Percentiles rank a stretch among this genome's conserved stretches.
phyloP scores from a whole-genome alignment of 2,113 vertebrate species.

The Patagioenas fasciata region DNA sequence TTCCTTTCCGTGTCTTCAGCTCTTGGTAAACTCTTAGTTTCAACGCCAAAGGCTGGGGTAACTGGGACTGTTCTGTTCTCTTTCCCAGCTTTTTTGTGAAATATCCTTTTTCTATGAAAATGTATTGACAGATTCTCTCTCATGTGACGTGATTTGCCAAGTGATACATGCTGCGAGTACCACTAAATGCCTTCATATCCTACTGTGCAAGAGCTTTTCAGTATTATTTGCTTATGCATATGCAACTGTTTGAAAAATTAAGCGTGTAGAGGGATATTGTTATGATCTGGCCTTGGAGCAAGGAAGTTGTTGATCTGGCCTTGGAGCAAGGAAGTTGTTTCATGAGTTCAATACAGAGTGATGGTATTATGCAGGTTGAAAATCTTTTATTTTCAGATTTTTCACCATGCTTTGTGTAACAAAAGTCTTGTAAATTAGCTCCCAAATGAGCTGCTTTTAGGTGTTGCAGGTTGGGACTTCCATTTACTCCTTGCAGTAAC shows the following conservation, averaged over 20 bases:
- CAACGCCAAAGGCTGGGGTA: neutral
- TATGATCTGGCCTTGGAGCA: neutral
- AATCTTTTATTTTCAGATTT: neutral
- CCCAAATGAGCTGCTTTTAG: neutral
- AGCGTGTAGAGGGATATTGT: constrained; percentile 10
- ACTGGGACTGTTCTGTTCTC: neutral
- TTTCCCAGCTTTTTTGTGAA: constrained; percentile 15
- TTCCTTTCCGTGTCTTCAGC: neutral
- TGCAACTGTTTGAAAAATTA: neutral
- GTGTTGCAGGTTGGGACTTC: neutral
- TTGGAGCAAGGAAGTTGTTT: neutral
- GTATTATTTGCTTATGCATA: constrained; percentile 23
- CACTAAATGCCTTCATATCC: neutral
- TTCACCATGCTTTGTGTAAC: neutral
- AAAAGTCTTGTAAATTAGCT: neutral
- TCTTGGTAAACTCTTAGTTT: neutral
- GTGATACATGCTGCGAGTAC: neutral
- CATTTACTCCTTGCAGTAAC: neutral
- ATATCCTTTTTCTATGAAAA: neutral
- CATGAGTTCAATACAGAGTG: neutral
- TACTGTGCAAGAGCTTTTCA: neutral
- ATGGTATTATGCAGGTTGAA: neutral
- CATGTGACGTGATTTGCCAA: neutral
- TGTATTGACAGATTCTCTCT: neutral
- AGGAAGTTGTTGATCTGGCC: neutral